phyloP scores from a whole-genome alignment of 2,797 vertebrate genomes.

The Lerista edwardsae region DNA sequence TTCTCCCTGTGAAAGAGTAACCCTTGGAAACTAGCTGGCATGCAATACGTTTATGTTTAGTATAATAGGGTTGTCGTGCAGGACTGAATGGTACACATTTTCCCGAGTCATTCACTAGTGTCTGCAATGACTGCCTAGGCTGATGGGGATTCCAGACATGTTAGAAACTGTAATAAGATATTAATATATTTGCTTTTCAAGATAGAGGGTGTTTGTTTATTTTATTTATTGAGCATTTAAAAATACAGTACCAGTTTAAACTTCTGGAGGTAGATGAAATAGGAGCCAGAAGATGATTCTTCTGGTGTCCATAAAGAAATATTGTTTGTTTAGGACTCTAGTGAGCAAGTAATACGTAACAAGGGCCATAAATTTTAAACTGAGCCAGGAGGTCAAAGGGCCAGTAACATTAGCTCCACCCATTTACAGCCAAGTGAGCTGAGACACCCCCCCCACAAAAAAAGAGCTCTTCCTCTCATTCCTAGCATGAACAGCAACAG shows the following conservation, averaged over 20 bases:
- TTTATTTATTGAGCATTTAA: background rate
- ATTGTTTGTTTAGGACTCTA: background rate
- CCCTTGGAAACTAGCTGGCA: constrained; percentile 71
- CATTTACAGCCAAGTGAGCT: too few relatives aligned
- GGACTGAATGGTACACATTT: constrained; percentile 59
- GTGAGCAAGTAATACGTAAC: background rate
- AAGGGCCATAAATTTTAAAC: background rate
- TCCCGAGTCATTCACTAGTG: constrained; percentile 53
- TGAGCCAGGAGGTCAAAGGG: too few relatives aligned
- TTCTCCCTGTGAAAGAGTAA: constrained; percentile 73
- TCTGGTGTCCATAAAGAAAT: background rate
- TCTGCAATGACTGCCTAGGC: constrained; percentile 40
- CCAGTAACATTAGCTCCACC: background rate
- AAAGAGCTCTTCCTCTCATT: too few relatives aligned
- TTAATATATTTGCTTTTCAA: background rate
- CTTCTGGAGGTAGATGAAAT: background rate
- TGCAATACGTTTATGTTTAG: constrained; percentile 63
- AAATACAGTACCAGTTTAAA: background rate
- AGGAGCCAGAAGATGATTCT: background rate
- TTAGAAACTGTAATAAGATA: constrained; percentile 41
- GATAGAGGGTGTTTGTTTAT: background rate
- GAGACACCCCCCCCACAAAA: background rate
- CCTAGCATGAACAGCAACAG: background rate
- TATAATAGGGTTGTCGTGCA: constrained; percentile 62
- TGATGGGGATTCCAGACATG: constrained; percentile 29